These are phyloP conservation scores for Eristalis intricaria DNA, from an alignment of 2,888 invertebrate genomes.

Conservation along the genomic window DNA sequence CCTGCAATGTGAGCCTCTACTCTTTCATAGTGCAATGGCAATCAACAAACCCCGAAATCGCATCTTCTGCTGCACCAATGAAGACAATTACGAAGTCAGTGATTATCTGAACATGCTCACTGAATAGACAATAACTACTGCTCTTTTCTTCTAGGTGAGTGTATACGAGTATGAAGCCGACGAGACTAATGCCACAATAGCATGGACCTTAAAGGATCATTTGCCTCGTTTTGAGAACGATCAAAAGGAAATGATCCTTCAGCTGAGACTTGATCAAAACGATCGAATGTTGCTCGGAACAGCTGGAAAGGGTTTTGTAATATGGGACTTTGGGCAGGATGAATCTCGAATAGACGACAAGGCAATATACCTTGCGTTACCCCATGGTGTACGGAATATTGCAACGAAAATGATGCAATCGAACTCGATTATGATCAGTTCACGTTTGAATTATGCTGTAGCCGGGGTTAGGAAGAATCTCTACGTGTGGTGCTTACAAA, in stretches of 20 bases:
- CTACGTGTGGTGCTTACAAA: slow-evolving; percentile 95
- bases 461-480: slow-evolving; percentile 97
- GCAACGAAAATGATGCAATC: slow-evolving; percentile 94
- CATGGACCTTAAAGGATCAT: slow-evolving; percentile 85
- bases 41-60: slow-evolving; percentile 86
- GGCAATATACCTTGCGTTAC: slow-evolving; percentile 87
- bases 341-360: slow-evolving; percentile 81
- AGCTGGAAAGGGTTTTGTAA: slow-evolving; percentile 91
- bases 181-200: slow-evolving; percentile 73
- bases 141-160: slow-evolving; percentile 72
- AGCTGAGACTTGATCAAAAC: slow-evolving; percentile 91
- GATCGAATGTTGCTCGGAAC: slow-evolving; percentile 92
- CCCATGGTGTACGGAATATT: slow-evolving; percentile 95
- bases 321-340: slow-evolving; percentile 87
- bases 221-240: slow-evolving; percentile 87
- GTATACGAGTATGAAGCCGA: slow-evolving; percentile 75
- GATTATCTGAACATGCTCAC: neutral
- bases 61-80: slow-evolving; percentile 87
- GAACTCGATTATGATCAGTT: slow-evolving; percentile 95
- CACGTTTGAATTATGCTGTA: slow-evolving; percentile 94
- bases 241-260: slow-evolving; percentile 88
- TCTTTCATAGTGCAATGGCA: slow-evolving; percentile 84
- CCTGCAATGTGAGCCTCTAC: slow-evolving; percentile 73
- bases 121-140: neutral
- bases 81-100: slow-evolving; percentile 84